Conservation (phyloP, 2,888 invertebrate genomes). For the Heliconius sara region DNA sequence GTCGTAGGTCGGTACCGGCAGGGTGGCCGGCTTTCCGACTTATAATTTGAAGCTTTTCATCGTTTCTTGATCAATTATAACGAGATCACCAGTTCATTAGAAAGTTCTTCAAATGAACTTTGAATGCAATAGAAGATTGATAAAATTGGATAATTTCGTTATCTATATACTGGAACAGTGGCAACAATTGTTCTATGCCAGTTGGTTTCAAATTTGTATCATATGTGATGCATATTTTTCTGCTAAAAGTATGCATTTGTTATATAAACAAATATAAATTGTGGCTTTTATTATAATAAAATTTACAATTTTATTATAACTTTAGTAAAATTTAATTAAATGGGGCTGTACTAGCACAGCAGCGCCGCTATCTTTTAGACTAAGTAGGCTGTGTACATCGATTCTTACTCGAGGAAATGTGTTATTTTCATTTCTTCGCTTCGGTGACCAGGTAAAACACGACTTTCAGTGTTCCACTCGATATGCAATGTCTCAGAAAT, state of each 20-base stretch:
- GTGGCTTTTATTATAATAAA: too few species aligned
- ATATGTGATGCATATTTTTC: too few species aligned
- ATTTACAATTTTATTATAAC: too few species aligned
- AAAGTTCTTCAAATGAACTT: constrained; percentile 16
- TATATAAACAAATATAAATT: too few species aligned
- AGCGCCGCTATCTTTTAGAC: too few species aligned
- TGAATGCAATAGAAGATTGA: neutral
- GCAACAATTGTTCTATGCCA: too few species aligned
- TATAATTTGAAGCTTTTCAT: constrained; percentile 48
- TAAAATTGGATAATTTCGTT: neutral
- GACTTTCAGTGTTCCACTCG: neutral
- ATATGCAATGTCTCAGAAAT: neutral
- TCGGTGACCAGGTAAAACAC: neutral
- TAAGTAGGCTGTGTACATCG: too few species aligned
- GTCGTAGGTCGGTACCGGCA: constrained; percentile 33
- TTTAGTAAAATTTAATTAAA: too few species aligned
- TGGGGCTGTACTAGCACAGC: too few species aligned
- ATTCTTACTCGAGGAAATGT: neutral
- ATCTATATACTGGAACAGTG: too few species aligned
- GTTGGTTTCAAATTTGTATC: too few species aligned
- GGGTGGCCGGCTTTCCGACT: constrained; percentile 46
- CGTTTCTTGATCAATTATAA: constrained; percentile 25
- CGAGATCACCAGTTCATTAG: constrained; percentile 36
- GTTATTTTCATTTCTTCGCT: neutral
- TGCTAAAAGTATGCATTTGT: too few species aligned